These are phyloP conservation scores for Cecropterus lyciades DNA, from an alignment of 1,140 invertebrate genomes.

Conservation along the genomic window DNA sequence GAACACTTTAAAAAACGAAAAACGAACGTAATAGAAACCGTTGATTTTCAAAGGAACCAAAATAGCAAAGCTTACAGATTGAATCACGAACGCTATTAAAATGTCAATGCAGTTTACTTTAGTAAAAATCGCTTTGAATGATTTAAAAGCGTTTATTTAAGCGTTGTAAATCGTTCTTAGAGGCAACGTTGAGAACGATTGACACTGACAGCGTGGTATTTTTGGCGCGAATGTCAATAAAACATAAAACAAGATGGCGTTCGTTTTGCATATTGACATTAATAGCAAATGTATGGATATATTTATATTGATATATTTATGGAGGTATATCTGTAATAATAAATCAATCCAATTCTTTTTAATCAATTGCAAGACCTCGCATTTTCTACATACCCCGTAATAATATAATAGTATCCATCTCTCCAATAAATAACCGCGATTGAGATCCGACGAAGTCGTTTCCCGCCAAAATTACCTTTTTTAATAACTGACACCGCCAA, in stretches of 20 bases:
- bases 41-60: conserved; percentile 17
- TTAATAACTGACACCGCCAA: too few species aligned
- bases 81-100: conserved; percentile 25
- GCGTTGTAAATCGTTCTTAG: conserved; percentile 16
- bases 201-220: conserved; percentile 14
- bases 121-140: conserved; percentile 27
- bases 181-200: conserved; percentile 2
- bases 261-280: background rate
- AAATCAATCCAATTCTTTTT: too few species aligned
- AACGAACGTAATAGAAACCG: conserved; percentile 7
- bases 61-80: conserved; percentile 23
- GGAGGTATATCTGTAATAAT: too few species aligned
- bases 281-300: too few species aligned
- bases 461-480: too few species aligned
- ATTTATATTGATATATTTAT: too few species aligned
- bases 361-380: too few species aligned
- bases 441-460: too few species aligned
- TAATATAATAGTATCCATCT: too few species aligned
- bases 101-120: conserved; percentile 31
- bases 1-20: background rate
- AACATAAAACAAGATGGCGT: conserved; percentile 48
- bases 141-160: conserved; percentile 21
- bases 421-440: too few species aligned
- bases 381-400: too few species aligned
- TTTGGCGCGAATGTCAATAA: conserved; percentile 26